These are phyloP conservation scores for Trachelus iudaicus DNA, from an alignment of 2,888 invertebrate genomes.

Conservation along the genomic window DNA sequence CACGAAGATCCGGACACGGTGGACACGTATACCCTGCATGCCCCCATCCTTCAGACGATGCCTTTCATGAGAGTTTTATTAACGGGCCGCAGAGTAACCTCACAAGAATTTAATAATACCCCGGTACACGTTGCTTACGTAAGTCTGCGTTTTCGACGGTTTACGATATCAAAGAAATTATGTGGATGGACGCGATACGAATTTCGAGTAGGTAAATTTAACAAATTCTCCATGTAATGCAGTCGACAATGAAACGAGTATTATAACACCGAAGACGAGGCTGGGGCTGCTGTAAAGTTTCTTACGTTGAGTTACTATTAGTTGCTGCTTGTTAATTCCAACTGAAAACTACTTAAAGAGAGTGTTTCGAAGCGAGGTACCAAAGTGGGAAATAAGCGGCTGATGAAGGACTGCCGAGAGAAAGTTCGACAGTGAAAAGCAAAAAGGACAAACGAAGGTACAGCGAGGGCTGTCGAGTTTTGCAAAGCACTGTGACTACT, in stretches of 20 bases:
- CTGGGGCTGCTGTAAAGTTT: not conserved
- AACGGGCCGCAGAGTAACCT: not conserved
- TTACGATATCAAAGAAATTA: not conserved
- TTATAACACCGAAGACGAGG: not conserved
- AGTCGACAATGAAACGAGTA: not conserved
- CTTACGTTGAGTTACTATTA: not conserved
- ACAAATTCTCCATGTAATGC: not conserved
- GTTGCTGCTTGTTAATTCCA: conserved; percentile 4
- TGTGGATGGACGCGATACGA: not conserved
- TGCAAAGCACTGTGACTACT: not conserved
- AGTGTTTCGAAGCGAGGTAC: not conserved
- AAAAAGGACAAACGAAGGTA: not conserved
- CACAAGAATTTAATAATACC: not conserved
- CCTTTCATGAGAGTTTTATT: not conserved
- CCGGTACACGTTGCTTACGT: not conserved
- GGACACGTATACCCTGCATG: not conserved
- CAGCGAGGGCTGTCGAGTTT: not conserved
- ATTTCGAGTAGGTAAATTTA: not conserved
- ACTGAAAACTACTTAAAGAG: conserved; percentile 1
- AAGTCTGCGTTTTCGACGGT: not conserved
- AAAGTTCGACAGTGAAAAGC: conserved; percentile 1
- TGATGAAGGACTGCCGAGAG: not conserved
- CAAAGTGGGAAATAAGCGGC: not conserved
- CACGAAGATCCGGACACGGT: not conserved
- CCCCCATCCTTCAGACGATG: not conserved